Evolutionary conservation across 2,113 vertebrate genomes (phyloP).

Genomic region (Hymenochirus boettgeri): DNA sequence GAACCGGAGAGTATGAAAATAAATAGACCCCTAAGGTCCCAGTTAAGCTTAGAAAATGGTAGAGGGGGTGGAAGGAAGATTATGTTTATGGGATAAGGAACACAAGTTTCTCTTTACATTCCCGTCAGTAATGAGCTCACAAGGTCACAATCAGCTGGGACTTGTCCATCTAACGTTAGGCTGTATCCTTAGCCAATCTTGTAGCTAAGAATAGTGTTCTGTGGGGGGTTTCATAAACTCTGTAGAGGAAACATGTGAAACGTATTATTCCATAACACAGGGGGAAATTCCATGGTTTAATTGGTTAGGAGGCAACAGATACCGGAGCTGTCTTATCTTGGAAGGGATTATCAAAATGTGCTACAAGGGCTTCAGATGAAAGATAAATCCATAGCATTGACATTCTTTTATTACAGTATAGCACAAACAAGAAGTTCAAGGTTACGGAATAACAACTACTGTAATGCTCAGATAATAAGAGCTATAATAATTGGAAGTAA

Average conservation of each 20-base stretch:
- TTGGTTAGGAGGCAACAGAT: background rate
- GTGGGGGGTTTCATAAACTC: constrained; percentile 9
- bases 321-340: constrained; percentile 8
- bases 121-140: constrained; percentile 4
- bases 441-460: too few species aligned
- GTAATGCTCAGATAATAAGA: too few species aligned
- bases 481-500: too few species aligned
- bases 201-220: constrained; percentile 18
- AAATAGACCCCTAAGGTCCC: background rate
- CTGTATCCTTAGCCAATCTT: background rate
- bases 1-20: background rate
- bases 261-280: constrained; percentile 13
- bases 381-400: background rate
- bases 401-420: too few species aligned
- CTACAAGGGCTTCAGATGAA: background rate
- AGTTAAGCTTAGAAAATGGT: background rate
- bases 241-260: constrained; percentile 16
- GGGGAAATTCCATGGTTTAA: constrained; percentile 10
- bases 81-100: background rate
- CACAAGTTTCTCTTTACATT: constrained; percentile 2
- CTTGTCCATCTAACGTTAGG: constrained; percentile 24
- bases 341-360: background rate
- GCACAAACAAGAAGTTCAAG: too few species aligned
- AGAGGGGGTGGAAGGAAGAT: background rate
- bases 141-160: constrained; percentile 26